A percentile compares a stretch with the other conserved stretches of the same genome.
Conservation (phyloP, 2,888 invertebrate genomes). For the Rhaphigaster nebulosa region DNA sequence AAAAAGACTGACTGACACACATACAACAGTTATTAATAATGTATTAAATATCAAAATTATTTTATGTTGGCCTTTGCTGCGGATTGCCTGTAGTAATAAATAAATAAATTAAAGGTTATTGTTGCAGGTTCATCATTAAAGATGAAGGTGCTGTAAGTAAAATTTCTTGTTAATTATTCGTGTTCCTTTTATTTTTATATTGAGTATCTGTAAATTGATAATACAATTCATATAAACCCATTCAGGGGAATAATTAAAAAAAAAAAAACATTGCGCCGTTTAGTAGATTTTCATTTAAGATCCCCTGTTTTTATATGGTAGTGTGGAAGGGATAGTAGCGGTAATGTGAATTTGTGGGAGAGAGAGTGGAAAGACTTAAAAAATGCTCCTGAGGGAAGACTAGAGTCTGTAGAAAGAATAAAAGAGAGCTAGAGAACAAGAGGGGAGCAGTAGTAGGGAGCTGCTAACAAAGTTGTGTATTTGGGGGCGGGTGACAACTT, state of each 20-base stretch:
- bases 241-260: not conserved
- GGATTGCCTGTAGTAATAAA: too few species aligned
- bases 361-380: constrained; percentile 56
- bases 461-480: constrained; percentile 58
- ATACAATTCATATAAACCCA: too few species aligned
- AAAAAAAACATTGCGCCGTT: not conserved
- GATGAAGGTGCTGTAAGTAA: not conserved
- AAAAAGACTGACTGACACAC: too few species aligned
- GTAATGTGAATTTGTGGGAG: constrained; percentile 47
- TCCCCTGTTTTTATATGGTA: not conserved
- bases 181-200: not conserved
- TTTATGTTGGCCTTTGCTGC: too few species aligned
- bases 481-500: constrained; percentile 58
- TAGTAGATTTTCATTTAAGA: not conserved
- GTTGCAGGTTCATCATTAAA: too few species aligned
- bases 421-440: constrained; percentile 46
- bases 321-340: not conserved
- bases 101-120: too few species aligned
- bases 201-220: not conserved
- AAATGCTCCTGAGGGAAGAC: constrained; percentile 56
- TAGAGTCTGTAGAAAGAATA: constrained; percentile 51
- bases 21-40: too few species aligned
- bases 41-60: too few species aligned
- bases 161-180: not conserved
- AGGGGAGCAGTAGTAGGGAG: constrained; percentile 38